These are phyloP conservation scores for Thelaira solivaga DNA, from an alignment of 2,888 invertebrate species.

Conservation along the genomic window DNA sequence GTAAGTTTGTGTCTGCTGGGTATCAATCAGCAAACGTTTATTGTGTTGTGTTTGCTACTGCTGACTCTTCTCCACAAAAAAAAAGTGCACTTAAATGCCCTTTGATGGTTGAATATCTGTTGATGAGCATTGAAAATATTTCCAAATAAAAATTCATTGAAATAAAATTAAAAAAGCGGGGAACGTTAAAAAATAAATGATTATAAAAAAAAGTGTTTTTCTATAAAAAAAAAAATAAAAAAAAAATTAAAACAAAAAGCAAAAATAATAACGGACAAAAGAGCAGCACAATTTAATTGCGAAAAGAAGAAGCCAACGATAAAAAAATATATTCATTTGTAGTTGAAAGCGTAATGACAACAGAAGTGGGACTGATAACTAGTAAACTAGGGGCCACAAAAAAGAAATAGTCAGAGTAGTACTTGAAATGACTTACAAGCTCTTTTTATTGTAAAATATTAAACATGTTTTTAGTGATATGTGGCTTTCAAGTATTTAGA, in stretches of 20 bases:
- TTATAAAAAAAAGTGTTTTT: background rate
- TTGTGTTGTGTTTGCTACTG: background rate
- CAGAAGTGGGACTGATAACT: too few species aligned
- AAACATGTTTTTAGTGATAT: too few species aligned
- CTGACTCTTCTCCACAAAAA: conserved; percentile 3
- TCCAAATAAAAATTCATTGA: conserved; percentile 4
- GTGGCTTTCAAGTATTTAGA: too few species aligned
- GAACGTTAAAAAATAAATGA: background rate
- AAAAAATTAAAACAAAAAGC: too few species aligned
- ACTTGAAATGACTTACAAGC: too few species aligned
- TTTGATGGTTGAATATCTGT: conserved; percentile 49
- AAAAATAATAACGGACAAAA: too few species aligned
- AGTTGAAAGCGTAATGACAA: background rate
- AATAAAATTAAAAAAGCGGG: conserved; percentile 16
- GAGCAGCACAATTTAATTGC: conserved; percentile 36
- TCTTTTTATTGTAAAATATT: too few species aligned
- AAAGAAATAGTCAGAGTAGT: too few species aligned
- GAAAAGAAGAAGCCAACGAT: background rate
- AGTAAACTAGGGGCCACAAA: too few species aligned
- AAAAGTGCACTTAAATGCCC: conserved; percentile 28
- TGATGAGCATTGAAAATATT: conserved; percentile 22
- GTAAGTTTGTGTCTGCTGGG: too few species aligned
- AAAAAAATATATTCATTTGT: background rate
- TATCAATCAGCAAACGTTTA: too few species aligned
- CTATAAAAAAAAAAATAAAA: too few species aligned